Conservation (phyloP, 2,113 vertebrate species). For the Labeo rohita region DNA sequence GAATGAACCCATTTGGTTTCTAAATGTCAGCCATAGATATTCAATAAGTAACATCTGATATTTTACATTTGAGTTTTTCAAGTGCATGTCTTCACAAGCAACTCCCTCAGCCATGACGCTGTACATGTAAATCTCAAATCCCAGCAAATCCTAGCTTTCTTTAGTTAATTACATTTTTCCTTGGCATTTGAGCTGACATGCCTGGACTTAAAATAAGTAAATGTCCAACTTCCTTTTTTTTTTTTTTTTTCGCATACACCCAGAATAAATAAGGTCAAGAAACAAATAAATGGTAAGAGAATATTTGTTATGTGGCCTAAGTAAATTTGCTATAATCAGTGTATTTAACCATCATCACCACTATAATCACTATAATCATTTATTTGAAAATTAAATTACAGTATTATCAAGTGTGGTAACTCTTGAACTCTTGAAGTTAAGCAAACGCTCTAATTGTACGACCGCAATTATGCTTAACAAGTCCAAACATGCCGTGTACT, state of each 20-base stretch:
- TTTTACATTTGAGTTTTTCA: too few species aligned
- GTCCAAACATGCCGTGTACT: constrained; percentile 12
- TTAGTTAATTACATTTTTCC: neutral
- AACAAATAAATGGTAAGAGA: too few species aligned
- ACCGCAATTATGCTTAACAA: neutral
- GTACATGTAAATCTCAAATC: neutral
- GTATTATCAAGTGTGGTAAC: neutral
- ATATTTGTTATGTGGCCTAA: too few species aligned
- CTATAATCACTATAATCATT: too few species aligned
- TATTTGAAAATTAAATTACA: neutral
- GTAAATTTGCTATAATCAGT: too few species aligned
- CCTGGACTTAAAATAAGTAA: neutral
- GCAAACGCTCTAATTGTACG: neutral
- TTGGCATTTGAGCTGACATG: neutral
- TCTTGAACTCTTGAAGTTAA: neutral
- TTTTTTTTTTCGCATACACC: too few species aligned
- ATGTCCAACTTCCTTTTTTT: neutral
- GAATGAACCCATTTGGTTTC: neutral
- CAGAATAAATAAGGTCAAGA: neutral
- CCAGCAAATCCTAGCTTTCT: neutral
- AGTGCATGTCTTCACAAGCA: neutral
- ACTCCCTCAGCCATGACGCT: neutral
- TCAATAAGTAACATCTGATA: neutral
- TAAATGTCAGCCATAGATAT: neutral
- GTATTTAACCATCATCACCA: too few species aligned